A percentile compares a stretch with the other conserved stretches of the same genome.
Conservation (phyloP, 2,797 vertebrate species). For the Muscicapa striata region DNA sequence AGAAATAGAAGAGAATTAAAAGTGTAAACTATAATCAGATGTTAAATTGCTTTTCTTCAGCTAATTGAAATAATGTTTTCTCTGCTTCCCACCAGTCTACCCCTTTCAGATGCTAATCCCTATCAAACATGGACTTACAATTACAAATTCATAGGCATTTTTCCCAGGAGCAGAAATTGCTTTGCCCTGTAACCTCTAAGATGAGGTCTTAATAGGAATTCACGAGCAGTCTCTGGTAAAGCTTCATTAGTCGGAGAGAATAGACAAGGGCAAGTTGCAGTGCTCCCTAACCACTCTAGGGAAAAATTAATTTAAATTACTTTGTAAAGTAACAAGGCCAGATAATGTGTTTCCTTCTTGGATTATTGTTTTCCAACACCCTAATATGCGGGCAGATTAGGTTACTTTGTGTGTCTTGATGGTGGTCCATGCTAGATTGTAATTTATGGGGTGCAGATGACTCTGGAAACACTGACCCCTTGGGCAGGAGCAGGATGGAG, state of each 20-base stretch:
- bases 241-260: conserved; percentile 76
- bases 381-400: conserved; percentile 69
- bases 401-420: conserved; percentile 27
- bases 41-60: conserved; percentile 55
- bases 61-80: conserved; percentile 75
- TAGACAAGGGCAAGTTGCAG: conserved; percentile 69
- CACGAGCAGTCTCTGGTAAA: conserved; percentile 64
- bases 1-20: conserved; percentile 38
- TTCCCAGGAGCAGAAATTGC: conserved; percentile 78
- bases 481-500: neutral
- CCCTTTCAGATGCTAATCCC: conserved; percentile 77
- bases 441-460: neutral
- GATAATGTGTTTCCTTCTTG: conserved; percentile 71
- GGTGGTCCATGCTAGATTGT: conserved; percentile 33
- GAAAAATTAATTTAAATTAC: conserved; percentile 80
- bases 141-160: conserved; percentile 76
- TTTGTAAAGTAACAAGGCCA: conserved; percentile 73
- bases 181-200: conserved; percentile 76
- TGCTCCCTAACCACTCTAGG: conserved; percentile 73
- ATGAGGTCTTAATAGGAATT: conserved; percentile 77
- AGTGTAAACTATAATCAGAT: conserved; percentile 57
- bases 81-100: conserved; percentile 53
- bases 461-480: neutral
- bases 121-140: conserved; percentile 72
- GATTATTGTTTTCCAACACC: conserved; percentile 75